These are phyloP conservation scores for Cheilosia variabilis DNA, from an alignment of 2,888 invertebrate genomes.

Conservation along the genomic window DNA sequence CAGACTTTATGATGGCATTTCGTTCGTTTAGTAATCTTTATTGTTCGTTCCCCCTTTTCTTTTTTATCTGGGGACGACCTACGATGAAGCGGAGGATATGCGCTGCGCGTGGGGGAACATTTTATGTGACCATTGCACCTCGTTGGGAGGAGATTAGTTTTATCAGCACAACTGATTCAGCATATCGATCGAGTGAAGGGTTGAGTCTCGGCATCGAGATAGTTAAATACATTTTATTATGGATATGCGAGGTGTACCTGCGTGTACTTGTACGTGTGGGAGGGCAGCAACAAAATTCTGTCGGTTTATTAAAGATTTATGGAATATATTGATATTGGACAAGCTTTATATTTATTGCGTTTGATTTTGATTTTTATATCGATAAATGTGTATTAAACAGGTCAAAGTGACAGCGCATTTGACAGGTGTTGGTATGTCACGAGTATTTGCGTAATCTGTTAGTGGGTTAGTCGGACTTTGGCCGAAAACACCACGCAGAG, in stretches of 20 bases:
- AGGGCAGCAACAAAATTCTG: conserved; percentile 43
- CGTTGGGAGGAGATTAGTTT: conserved; percentile 66
- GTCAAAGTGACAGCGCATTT: conserved; percentile 30
- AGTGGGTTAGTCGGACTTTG: conserved; percentile 2
- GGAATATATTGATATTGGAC: conserved; percentile 30
- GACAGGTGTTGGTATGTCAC: conserved; percentile 35
- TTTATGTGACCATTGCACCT: conserved; percentile 75
- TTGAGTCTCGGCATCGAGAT: conserved; percentile 28
- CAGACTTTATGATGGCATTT: conserved; percentile 67
- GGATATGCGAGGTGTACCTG: conserved; percentile 33
- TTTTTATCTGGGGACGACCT: conserved; percentile 45
- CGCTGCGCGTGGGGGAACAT: conserved; percentile 52
- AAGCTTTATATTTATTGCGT: conserved; percentile 36
- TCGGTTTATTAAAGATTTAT: conserved; percentile 53
- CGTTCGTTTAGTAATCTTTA: conserved; percentile 74
- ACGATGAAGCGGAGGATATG: conserved; percentile 16
- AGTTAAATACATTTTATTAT: conserved; percentile 55
- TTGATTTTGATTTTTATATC: conserved; percentile 40
- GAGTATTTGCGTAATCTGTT: conserved; percentile 5
- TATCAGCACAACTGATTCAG: conserved; percentile 71
- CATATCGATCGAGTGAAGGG: conserved; percentile 64
- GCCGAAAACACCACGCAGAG: not conserved
- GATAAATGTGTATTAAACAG: conserved; percentile 28
- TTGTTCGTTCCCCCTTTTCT: conserved; percentile 50
- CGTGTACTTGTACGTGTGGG: conserved; percentile 26